Conservation (phyloP, 1,140 invertebrate species). For the Microplitis mediator region DNA sequence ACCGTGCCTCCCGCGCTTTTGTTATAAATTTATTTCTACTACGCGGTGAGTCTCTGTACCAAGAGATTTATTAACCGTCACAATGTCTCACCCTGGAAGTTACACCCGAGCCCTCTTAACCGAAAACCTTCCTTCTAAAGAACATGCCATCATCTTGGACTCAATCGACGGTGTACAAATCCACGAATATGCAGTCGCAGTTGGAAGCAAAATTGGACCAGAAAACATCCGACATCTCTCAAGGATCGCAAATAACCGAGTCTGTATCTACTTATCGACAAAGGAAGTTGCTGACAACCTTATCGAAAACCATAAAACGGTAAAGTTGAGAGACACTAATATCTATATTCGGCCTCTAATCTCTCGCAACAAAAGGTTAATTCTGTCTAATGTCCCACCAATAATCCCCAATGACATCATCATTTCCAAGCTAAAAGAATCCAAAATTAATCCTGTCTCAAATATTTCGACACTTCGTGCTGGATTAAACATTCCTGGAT, state of each 20-base stretch:
- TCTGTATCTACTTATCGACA: conserved; percentile 7
- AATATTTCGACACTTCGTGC: not conserved
- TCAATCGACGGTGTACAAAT: conserved; percentile 1
- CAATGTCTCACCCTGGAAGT: not conserved
- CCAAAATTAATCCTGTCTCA: conserved; percentile 5
- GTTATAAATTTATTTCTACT: too few relatives aligned
- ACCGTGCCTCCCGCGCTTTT: too few relatives aligned
- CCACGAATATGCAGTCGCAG: conserved; percentile 11
- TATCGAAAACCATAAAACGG: not conserved
- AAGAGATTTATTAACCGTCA: too few relatives aligned
- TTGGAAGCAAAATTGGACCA: not conserved
- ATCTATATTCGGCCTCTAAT: not conserved
- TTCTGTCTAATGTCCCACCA: conserved; percentile 17
- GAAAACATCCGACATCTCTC: conserved; percentile 6
- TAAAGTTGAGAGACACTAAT: not conserved
- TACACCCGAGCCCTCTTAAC: conserved; percentile 1
- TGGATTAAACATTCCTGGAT: not conserved
- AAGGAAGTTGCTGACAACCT: conserved; percentile 10
- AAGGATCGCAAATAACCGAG: conserved; percentile 13
- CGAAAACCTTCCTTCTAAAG: conserved; percentile 5
- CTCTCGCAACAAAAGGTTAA: conserved; percentile 4
- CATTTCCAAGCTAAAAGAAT: not conserved
- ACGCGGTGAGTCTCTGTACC: too few relatives aligned
- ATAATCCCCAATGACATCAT: conserved; percentile 6
- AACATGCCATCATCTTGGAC: conserved; percentile 15